Percentiles rank a stretch among this genome's conserved stretches.
Evolutionary conservation across 2,888 invertebrate species (phyloP).

Genomic region (Deilephila porcellus): DNA sequence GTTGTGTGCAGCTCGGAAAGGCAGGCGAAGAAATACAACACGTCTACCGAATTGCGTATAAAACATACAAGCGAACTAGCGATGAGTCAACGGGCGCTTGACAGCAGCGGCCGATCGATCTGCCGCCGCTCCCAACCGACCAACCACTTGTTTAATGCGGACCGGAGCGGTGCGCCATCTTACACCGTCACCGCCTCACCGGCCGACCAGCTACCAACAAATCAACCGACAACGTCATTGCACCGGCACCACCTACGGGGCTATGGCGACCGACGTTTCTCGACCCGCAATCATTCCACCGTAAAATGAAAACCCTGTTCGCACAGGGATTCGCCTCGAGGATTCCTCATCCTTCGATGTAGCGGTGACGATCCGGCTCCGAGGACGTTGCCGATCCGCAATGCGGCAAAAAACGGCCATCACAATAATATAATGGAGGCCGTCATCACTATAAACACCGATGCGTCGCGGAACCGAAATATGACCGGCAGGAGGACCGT

Average conservation of each 20-base stretch:
- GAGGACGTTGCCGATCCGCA: constrained; percentile 72
- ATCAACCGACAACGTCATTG: constrained; percentile 62
- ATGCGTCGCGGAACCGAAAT: constrained; percentile 79
- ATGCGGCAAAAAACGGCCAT: constrained; percentile 85
- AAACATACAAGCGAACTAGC: constrained; percentile 62
- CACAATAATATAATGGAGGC: constrained; percentile 84
- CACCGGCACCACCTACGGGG: constrained; percentile 74
- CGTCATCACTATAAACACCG: constrained; percentile 83
- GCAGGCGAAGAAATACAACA: constrained; percentile 47
- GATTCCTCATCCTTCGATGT: constrained; percentile 44
- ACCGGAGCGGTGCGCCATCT: constrained; percentile 54
- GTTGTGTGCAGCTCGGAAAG: constrained; percentile 42
- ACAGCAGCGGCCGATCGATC: constrained; percentile 83
- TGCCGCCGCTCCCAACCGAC: constrained; percentile 41
- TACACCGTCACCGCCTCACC: constrained; percentile 58
- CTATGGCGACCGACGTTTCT: constrained; percentile 77
- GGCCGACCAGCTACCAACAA: constrained; percentile 56
- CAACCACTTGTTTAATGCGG: constrained; percentile 59
- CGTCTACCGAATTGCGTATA: constrained; percentile 70
- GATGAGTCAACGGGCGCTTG: constrained; percentile 82
- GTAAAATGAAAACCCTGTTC: constrained; percentile 43
- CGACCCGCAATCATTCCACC: constrained; percentile 58
- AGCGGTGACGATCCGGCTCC: constrained; percentile 50
- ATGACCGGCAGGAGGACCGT: constrained; percentile 61
- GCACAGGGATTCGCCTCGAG: constrained; percentile 43